phyloP scores from a whole-genome alignment of 2,888 invertebrate genomes.

The Luperina testacea region DNA sequence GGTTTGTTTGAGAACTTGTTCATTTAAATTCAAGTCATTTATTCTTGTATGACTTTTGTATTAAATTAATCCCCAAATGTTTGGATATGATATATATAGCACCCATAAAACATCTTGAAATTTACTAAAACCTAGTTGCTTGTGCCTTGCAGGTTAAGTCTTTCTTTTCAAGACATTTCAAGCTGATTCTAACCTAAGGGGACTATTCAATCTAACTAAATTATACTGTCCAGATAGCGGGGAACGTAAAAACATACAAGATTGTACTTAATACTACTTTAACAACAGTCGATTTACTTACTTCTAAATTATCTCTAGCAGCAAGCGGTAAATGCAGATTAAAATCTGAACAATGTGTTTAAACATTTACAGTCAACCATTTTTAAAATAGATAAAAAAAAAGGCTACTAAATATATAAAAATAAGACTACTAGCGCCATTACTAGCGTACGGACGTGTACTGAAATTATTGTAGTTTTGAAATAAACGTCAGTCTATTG shows the following conservation, averaged over 20 bases:
- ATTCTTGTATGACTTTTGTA: background rate
- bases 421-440: too few species aligned
- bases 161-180: background rate
- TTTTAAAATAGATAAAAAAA: too few species aligned
- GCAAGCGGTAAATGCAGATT: background rate
- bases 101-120: background rate
- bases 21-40: background rate
- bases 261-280: slow-evolving; percentile 1
- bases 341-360: too few species aligned
- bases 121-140: background rate
- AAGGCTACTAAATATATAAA: too few species aligned
- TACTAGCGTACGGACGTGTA: too few species aligned
- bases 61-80: background rate
- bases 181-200: slow-evolving; percentile 31
- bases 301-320: background rate
- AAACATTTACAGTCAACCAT: too few species aligned
- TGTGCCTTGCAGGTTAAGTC: background rate
- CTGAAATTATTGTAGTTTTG: too few species aligned
- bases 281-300: slow-evolving; percentile 19
- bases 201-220: slow-evolving; percentile 27
- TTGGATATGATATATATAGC: background rate
- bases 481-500: too few species aligned
- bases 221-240: slow-evolving; percentile 15
- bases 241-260: slow-evolving; percentile 16
- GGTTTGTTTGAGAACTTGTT: background rate